Base-by-base conservation (phyloP, 2,888 invertebrate species). In the Abscondita cerata region DNA sequence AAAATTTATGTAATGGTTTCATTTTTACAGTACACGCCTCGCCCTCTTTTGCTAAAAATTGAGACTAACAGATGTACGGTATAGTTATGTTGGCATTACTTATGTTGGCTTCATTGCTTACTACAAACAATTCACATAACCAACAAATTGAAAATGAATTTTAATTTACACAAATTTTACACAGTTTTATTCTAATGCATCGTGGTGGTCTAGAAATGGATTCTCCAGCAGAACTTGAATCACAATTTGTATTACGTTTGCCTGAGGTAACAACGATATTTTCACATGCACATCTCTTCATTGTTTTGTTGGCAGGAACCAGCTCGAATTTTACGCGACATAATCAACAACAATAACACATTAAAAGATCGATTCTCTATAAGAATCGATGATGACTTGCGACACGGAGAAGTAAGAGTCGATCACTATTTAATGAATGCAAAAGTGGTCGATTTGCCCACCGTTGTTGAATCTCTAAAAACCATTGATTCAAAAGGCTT, bases 401-500 rank as follows among this genome's bases (percentile, higher is more conserved):
- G 96, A 41, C 91, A 92, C 75, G 95, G 96, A 1, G 92, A 92
- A 78, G 93, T 96, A 0, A 85, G 92, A 60, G 88, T 96, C 62
- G 96, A 97, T 76, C 90, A 95, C 70, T 93, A 93, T 88, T 77
- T 92, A 19, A 86, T 96, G 76, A 90, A 91, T 76, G 89, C 93
- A 0, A 96, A 95, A 83, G 86, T 97, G 25, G 88, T 96, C 0
- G 98, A 98, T 80, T 80, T 98, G 46, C 98, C 98, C 0, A 93
- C 95, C 3, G 85, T 98, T 5, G 88, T 96, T 12, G 98, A 99
- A 81, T 93, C 96, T 0, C 82, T 94, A 57, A 99, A 99, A 83
- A 97, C 97, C 0, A 93, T 98, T 56, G 99, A 99, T 78, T 90
- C 88, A 65, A 98, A 97, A 81, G 96, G 93, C 73, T 95, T 98